A percentile compares a stretch with the other conserved stretches of the same genome.
These are phyloP conservation scores for Petrocephalus zakoni DNA, from an alignment of 2,113 vertebrate genomes.

Conservation along the genomic window DNA sequence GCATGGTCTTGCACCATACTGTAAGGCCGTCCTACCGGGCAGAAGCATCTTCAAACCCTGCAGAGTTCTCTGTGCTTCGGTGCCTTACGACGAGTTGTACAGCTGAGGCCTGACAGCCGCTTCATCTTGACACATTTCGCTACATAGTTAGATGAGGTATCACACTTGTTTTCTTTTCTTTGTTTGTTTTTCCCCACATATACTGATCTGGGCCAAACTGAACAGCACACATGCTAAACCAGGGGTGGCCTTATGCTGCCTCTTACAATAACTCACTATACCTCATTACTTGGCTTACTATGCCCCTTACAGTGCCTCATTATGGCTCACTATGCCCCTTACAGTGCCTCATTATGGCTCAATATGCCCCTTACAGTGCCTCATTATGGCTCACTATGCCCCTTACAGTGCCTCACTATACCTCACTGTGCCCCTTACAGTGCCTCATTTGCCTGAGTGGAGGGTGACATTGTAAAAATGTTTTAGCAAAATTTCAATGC, in stretches of 20 bases:
- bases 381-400: background rate
- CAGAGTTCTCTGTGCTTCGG: background rate
- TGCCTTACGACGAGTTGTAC: background rate
- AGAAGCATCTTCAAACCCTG: background rate
- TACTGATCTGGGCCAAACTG: background rate
- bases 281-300: background rate
- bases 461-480: too few species aligned
- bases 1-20: slow-evolving; percentile 29
- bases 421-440: background rate
- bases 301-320: background rate
- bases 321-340: background rate
- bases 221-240: background rate
- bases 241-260: background rate
- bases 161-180: slow-evolving; percentile 18
- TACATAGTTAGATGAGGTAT: slow-evolving; percentile 4
- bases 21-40: slow-evolving; percentile 7
- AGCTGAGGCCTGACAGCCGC: background rate
- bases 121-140: background rate
- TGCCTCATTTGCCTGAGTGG: too few species aligned
- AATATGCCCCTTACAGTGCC: background rate
- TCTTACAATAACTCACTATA: background rate
- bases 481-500: too few species aligned
- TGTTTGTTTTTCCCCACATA: slow-evolving; percentile 17
- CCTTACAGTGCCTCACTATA: background rate
- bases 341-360: background rate